A percentile compares a stretch with the other conserved stretches of the same genome.
Evolutionary conservation across 35 echinoderm and acorn worm genomes (phyloP).

Genomic region (Apostichopus japonicus): DNA sequence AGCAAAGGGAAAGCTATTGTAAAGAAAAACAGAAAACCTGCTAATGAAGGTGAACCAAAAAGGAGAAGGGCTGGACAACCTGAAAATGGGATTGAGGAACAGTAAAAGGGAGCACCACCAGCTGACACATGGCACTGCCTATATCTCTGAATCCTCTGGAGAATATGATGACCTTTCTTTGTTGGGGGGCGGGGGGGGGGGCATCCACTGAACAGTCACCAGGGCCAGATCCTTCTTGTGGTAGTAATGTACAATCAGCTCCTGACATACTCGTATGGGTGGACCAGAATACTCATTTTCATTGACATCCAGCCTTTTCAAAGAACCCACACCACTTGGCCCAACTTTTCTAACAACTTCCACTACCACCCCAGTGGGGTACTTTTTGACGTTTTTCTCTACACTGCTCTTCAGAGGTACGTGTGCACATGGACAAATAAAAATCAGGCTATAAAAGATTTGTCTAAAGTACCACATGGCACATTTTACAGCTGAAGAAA

Average conservation of each 20-base stretch:
- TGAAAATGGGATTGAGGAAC: not conserved
- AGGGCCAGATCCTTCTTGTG: too few species aligned
- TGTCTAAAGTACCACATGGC: slow-evolving; percentile 2
- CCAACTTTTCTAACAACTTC: too few species aligned
- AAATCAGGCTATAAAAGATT: not conserved
- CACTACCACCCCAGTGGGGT: too few species aligned
- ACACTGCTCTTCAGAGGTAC: not conserved
- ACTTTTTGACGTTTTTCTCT: too few species aligned
- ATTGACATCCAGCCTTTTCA: too few species aligned
- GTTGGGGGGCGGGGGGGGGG: too few species aligned
- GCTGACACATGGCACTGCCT: not conserved
- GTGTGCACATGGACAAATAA: too few species aligned
- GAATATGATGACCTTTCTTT: not conserved
- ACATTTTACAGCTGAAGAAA: slow-evolving; percentile 45
- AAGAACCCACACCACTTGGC: too few species aligned
- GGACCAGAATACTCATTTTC: too few species aligned
- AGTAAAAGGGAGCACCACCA: slow-evolving; percentile 7
- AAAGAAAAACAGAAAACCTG: not conserved
- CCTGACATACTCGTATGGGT: too few species aligned
- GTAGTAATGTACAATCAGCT: too few species aligned
- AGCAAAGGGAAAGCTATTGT: not conserved
- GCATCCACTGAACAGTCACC: too few species aligned
- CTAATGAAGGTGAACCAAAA: not conserved
- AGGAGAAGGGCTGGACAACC: not conserved
- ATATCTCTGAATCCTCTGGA: not conserved